Base-by-base conservation (phyloP, 1,140 invertebrate species). In the Globodera rostochiensis region DNA sequence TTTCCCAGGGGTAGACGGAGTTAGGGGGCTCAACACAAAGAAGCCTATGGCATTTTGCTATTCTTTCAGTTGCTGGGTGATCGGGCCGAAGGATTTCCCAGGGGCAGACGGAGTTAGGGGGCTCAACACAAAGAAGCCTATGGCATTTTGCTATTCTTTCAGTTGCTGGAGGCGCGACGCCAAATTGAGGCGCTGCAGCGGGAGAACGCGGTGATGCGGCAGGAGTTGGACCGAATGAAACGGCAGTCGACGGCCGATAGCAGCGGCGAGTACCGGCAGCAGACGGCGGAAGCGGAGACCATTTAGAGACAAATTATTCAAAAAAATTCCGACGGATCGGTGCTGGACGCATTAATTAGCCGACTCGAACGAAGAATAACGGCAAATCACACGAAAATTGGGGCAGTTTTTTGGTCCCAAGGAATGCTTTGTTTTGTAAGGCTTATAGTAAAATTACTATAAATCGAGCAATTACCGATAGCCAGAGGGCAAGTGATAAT, bases 121-220 rank as follows among this genome's bases (percentile, higher is more conserved):
- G 0, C 15, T 2, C 6, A 19, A 15, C 19, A 2, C 19, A 19
- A 19, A 19, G 19, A 64, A 64, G 19, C 19, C 11, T 19, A 4
- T 64, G 57, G 57, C 15, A 64, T 4, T 19, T 64, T 19, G 5
- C 19, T 19, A 19, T 64, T 64, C 8, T 82, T 82, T 81, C 9
- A 85, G 78, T 45, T 85, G 71, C 79, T 85, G n/a, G 84, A 87
- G 49, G 46, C 73, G 15, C 84, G 86, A 80, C 69, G 74, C 50
- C 84, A 85, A 75, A 85, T 85, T 50, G 57, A 74, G 1, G 46
- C 84, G 47, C 74, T 85, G 50, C 66, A 74, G 19, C 77, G 85
- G 5, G 86, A 86, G 69, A 85, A 85, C 75, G 82, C 50, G 25
- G 69, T 67, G 45, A 60, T 81, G 60, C 47, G 73, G 66, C 7